Evolutionary conservation across 1,140 invertebrate genomes (phyloP).

Genomic region (Rhopalosiphum padi): DNA sequence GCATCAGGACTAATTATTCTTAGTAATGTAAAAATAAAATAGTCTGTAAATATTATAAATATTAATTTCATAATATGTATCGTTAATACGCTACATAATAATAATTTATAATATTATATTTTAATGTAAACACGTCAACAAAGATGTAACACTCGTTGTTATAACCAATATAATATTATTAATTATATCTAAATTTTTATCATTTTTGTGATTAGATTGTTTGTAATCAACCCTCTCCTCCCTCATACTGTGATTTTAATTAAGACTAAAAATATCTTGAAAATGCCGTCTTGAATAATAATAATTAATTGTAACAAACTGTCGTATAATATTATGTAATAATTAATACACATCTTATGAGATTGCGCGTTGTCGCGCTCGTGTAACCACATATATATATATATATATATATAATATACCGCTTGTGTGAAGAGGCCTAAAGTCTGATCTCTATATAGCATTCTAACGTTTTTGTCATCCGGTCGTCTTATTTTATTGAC

Average conservation of each 20-base stretch:
- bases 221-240: neutral
- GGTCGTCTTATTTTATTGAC: conserved; percentile 36
- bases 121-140: neutral
- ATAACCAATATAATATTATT: neutral
- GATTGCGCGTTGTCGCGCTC: neutral
- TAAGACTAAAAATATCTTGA: conserved; percentile 23
- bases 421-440: neutral
- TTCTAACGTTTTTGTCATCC: neutral
- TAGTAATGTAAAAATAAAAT: neutral
- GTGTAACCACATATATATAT: neutral
- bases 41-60: conserved; percentile 38
- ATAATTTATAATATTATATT: neutral
- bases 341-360: neutral
- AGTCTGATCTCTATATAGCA: conserved; percentile 41
- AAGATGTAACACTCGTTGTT: neutral
- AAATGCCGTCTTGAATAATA: neutral
- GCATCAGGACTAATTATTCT: conserved; percentile 3
- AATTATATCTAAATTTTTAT: neutral
- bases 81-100: neutral
- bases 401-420: conserved; percentile 15
- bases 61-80: conserved; percentile 1
- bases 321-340: neutral
- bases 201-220: conserved; percentile 17
- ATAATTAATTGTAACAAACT: neutral
- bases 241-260: conserved; percentile 38